Base-by-base conservation (phyloP, 1,140 invertebrate genomes). In the Probaryconus sp. region DNA sequence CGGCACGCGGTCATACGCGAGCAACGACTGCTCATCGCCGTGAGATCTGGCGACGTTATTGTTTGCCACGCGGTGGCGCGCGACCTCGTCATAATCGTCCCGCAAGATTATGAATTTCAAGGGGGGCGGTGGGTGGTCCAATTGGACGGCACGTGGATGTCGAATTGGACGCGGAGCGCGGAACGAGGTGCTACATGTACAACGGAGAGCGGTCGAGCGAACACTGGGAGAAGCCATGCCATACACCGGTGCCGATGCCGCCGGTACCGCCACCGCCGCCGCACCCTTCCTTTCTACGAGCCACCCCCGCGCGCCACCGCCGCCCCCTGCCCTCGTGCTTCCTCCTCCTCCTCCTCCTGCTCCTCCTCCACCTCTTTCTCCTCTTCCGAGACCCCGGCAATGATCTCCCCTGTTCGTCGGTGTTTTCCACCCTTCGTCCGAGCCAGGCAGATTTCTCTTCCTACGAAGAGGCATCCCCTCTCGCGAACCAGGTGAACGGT, bases 131-230 rank as follows among this genome's bases (percentile, higher is more conserved):
- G 51, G 45, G 58, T 63, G 58, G 58, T 43, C 5, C 1, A 45
- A n/a, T n/a, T n/a, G n/a, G n/a, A n/a, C n/a, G n/a, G 24, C 10
- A 9, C 28, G 33, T 16, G 5, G 14, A 1, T 13, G 13, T 28
- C 2, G 18, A 18, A 1, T 17, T 17, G 5, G 40, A 3, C 33
- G 53, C 31, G 18, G 31, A 38, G 20, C 21, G 24, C 21, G 20
- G 28, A 26, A 17, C 26, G 38, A 28, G 21, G 5, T 10, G n/a
- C n/a, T 38, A 16, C 74, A 81, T 84, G 79, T 82, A 81, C 82
- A 79, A 82, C 81, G 82, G 84, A 84, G 85, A 87, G 85, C 84
- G 84, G 83, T 80, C 83, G 84, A 81, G 82, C 80, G 80, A 83
- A 86, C 76, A 85, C 84, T 86, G 81, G 76, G 80, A 78, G 71